Conservation (phyloP, 2,888 invertebrate genomes). For the Zaprionus lineosus region DNA sequence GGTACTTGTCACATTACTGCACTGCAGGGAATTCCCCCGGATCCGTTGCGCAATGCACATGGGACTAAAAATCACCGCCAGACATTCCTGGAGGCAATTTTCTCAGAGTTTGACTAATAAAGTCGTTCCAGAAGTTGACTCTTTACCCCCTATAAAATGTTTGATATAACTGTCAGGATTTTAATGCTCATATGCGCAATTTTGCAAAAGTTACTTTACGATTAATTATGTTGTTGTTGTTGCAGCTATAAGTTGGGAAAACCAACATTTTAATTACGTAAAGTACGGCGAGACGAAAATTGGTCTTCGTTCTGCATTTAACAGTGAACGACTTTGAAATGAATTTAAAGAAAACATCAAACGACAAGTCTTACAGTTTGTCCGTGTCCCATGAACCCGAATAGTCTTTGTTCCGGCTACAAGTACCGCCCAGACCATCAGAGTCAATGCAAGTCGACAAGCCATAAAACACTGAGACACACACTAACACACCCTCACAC, state of each 20-base stretch:
- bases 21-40: conserved; percentile 34
- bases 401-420: conserved; percentile 36
- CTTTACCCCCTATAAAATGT: no score
- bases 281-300: no score
- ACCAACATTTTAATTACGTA: no score
- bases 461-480: conserved; percentile 33
- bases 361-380: conserved; percentile 36
- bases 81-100: conserved; percentile 17
- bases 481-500: no score
- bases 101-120: no score
- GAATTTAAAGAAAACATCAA: conserved; percentile 59
- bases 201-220: no score
- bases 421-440: conserved; percentile 35
- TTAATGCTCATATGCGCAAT: no score
- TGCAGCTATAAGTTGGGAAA: no score
- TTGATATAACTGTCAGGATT: no score
- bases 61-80: no score
- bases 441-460: conserved; percentile 39
- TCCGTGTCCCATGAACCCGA: conserved; percentile 36
- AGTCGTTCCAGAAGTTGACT: no score
- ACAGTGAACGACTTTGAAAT: conserved; percentile 44
- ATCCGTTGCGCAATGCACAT: conserved; percentile 39
- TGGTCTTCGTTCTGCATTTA: background rate
- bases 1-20: conserved; percentile 56
- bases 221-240: no score